These are phyloP conservation scores for Lerema accius DNA, from an alignment of 1,140 invertebrate genomes.

Conservation along the genomic window DNA sequence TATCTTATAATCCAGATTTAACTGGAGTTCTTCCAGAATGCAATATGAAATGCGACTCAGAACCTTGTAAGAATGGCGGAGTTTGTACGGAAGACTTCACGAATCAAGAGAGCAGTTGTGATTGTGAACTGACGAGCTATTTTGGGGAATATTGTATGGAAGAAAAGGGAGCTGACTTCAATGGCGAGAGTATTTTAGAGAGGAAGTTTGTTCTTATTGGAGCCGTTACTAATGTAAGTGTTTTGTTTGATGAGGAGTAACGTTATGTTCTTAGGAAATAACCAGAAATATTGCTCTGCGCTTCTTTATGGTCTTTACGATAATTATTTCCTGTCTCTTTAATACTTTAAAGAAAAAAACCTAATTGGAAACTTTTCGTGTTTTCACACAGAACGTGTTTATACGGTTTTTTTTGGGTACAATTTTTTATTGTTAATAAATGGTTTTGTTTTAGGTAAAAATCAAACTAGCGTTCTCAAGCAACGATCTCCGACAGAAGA, in stretches of 20 bases:
- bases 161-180: slow-evolving; percentile 94
- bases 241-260: too few species aligned
- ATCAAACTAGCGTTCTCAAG: slow-evolving; percentile 93
- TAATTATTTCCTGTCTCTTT: too few species aligned
- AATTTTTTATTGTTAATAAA: too few species aligned
- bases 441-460: slow-evolving; percentile 84
- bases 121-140: slow-evolving; percentile 94
- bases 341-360: too few species aligned
- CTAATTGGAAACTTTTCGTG: too few species aligned
- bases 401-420: too few species aligned
- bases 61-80: slow-evolving; percentile 94
- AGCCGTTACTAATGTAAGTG: slow-evolving; percentile 83
- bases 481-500: slow-evolving; percentile 88
- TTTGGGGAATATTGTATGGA: slow-evolving; percentile 89
- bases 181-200: slow-evolving; percentile 91
- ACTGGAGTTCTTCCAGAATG: slow-evolving; percentile 91
- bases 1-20: slow-evolving; percentile 61
- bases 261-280: too few species aligned
- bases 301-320: too few species aligned
- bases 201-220: slow-evolving; percentile 89
- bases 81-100: slow-evolving; percentile 95
- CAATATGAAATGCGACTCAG: slow-evolving; percentile 93
- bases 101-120: slow-evolving; percentile 91
- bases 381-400: too few species aligned
- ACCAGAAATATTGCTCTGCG: too few species aligned